Conservation (phyloP, 2,888 invertebrate species). For the Thalpophila matura region DNA sequence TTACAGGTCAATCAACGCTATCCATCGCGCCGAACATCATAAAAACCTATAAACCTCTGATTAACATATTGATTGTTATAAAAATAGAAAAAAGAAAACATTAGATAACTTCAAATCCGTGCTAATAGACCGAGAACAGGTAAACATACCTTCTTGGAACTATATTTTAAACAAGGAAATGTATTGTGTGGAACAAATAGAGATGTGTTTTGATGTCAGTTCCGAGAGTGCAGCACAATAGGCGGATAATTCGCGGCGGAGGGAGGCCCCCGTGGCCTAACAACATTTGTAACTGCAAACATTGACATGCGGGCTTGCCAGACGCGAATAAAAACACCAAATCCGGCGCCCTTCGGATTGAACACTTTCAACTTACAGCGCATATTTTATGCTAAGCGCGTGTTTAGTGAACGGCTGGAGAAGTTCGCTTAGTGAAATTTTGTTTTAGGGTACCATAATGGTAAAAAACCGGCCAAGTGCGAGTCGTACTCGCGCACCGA, state of each 20-base stretch:
- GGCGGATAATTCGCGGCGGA: conserved; percentile 52
- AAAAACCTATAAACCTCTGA: conserved; percentile 51
- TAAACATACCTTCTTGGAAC: conserved; percentile 19
- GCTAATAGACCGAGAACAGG: conserved; percentile 38
- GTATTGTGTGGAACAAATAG: conserved; percentile 21
- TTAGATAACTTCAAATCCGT: conserved; percentile 17
- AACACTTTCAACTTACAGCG: conserved; percentile 37
- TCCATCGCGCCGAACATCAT: conserved; percentile 41
- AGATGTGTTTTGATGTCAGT: conserved; percentile 38
- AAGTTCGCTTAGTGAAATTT: conserved; percentile 12
- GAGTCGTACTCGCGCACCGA: no score
- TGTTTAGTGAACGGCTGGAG: conserved; percentile 29
- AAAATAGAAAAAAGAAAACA: conserved; percentile 45
- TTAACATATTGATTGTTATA: conserved; percentile 55
- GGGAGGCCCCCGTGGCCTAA: conserved; percentile 47
- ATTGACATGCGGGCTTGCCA: conserved; percentile 75
- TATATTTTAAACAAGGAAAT: conserved; percentile 17
- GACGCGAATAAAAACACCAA: conserved; percentile 69
- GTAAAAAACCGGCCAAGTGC: no score
- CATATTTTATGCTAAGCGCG: conserved; percentile 54
- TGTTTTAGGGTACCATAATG: no score
- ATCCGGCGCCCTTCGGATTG: conserved; percentile 61
- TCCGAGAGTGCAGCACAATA: conserved; percentile 55
- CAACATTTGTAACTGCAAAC: conserved; percentile 73
- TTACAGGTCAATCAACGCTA: conserved; percentile 47